Evolutionary conservation across 1,140 invertebrate genomes (phyloP).

Genomic region (Paraescarpia echinospica): DNA sequence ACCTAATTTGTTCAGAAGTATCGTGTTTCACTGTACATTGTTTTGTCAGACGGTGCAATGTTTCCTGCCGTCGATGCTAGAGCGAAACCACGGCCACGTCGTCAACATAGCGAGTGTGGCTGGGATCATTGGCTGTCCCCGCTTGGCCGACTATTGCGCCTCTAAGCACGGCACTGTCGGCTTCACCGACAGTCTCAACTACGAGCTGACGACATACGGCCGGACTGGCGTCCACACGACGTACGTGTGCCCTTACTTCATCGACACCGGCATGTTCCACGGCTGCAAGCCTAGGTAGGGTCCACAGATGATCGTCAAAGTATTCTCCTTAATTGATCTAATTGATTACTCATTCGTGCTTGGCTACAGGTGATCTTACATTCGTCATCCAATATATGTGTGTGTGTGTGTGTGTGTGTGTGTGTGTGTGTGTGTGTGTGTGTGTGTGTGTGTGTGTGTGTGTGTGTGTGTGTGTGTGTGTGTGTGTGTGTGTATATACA

Average conservation of each 20-base stretch:
- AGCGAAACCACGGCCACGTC: constrained; percentile 83
- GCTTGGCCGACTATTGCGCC: constrained; percentile 91
- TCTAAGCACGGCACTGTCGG: constrained; percentile 93
- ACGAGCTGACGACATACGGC: constrained; percentile 42
- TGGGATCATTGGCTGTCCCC: constrained; percentile 65
- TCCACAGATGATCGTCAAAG: no score
- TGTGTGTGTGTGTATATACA: no score
- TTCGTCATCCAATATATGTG: no score
- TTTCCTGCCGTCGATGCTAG: constrained; percentile 80
- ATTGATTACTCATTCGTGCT: no score
- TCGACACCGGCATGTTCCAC: constrained; percentile 93
- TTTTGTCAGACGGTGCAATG: constrained; percentile 63
- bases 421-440: no score
- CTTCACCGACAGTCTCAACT: constrained; percentile 76
- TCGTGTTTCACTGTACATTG: not conserved
- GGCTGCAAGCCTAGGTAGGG: constrained; percentile 77
- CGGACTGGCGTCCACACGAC: constrained; percentile 77
- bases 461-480: no score
- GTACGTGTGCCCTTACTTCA: constrained; percentile 90
- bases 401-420: no score
- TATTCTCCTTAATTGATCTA: no score
- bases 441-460: no score
- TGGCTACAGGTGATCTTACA: no score
- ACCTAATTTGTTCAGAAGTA: no score
- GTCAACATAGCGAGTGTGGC: constrained; percentile 93